Evolutionary conservation across 2,113 vertebrate genomes (phyloP), one percentile per base, ranked within the genome.

Genomic region (Austrofundulus limnaeus): DNA sequence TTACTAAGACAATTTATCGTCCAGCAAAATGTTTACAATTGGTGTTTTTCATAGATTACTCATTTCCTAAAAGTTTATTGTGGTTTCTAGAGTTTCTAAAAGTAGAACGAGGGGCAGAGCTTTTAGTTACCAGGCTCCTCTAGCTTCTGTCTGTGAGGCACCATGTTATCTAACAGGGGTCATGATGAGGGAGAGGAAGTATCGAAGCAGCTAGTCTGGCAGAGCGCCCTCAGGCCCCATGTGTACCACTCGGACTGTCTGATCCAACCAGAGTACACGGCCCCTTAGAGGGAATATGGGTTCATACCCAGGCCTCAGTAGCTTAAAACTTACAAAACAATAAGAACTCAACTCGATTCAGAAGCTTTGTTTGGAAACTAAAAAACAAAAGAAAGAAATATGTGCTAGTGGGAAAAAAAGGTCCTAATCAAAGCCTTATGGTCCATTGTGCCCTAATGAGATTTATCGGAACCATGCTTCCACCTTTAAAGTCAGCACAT

Each of bases 91-190:
- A n/a, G n/a, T n/a, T n/a, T n/a, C n/a, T n/a, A n/a, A n/a, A n/a
- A n/a, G n/a, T n/a, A n/a, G n/a, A n/a, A n/a, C n/a, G n/a, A n/a
- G n/a, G n/a, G n/a, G n/a, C n/a, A n/a, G n/a, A n/a, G n/a, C n/a
- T n/a, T n/a, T n/a, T n/a, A n/a, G n/a, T n/a, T n/a, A n/a, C n/a
- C n/a, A n/a, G n/a, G n/a, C n/a, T n/a, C n/a, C n/a, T n/a, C n/a
- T n/a, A n/a, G n/a, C n/a, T n/a, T n/a, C n/a, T n/a, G n/a, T n/a
- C n/a, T n/a, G n/a, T n/a, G n/a, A n/a, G n/a, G n/a, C n/a, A n/a
- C n/a, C n/a, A n/a, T n/a, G 80, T 89, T 91, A 91, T 84, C 77
- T 86, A 92, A 91, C 78, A 48, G 61, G 77, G 87, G 82, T 87
- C 80, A 86, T 11, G 24, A 6, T 50, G 61, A 72, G 87, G 37